Base-by-base conservation (phyloP, 2,797 vertebrate genomes). In the Bucorvus abyssinicus region DNA sequence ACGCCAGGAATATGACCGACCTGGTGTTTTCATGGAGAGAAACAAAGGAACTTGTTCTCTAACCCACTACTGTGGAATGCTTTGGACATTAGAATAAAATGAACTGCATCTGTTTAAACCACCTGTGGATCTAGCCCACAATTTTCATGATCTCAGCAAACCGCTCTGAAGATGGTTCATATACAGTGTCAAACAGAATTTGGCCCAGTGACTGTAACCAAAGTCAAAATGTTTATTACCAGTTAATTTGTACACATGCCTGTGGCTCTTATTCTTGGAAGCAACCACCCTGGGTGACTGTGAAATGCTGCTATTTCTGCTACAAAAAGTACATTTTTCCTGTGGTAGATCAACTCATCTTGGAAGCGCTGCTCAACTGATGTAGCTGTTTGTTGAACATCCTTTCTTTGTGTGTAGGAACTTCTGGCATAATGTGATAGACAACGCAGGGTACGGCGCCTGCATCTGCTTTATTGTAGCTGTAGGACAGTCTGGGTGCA, bases 181-280 rank as follows among this genome's bases (percentile, higher is more conserved):
- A 87, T 94, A 61, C 0, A 90, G n/a, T 27, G 38, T 95, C 70
- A 76, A 81, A 89, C 20, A 76, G 59, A 69, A 89, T 82, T 89
- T 84, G 92, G 67, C 84, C 59, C 44, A 63, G 84, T 56, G 70
- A 53, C 63, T 87, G 74, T 92, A 90, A 90, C 95, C 56, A 20
- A 93, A 95, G 70, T 90, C 84, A 92, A 74, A 84, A 94, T 93
- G 77, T 93, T 96, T 93, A 92, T 94, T 90, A 60, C 59, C 36
- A 70, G 52, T 84, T 93, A 90, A 94, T 94, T 93, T 84, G 63
- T 94, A 70, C 81, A 38, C 81, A 95, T 96, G 84, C 91, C 87
- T 96, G 92, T 96, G 94, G 84, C 82, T 96, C 84, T 92, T 91
- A 61, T 91, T 96, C 84, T 90, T 94, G 92, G 91, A 92, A 95